Base-by-base conservation (phyloP, 2,797 vertebrate species). In the Rhinella marina region DNA sequence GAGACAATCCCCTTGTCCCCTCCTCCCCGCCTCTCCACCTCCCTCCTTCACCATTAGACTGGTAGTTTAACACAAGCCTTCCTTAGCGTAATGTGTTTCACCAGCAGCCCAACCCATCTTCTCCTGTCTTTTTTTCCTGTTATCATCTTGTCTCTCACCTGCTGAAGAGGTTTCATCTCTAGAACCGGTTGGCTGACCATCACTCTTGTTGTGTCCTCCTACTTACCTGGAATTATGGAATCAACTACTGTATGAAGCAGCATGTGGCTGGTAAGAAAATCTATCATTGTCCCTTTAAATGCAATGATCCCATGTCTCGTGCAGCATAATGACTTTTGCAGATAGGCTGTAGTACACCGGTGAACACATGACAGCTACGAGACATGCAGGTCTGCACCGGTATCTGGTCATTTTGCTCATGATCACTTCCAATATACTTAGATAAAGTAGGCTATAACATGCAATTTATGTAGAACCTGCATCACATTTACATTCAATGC, bases 1-100 rank as follows among this genome's bases (percentile, higher is more conserved):
- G 84, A 81, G 5, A 84, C 70, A 72, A 57, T 75, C 79, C 25
- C 85, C 41, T 57, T 76, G 23, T 25, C 76, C 81, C 87, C 87
- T 87, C 85, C 86, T 85, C 85, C 62, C 81, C 56, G 70, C 82
- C 78, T 88, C 86, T 73, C 81, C 62, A 66, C 76, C 78, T 64
- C 86, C 89, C 64, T 86, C 73, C 83, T 73, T 86, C 72, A 78
- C 84, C 84, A 89, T 89, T 86, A 89, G 72, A 89, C 80, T 89
- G 88, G 52, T 86, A 89, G 27, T 89, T 86, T 89, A 89, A 86
- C 80, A 89, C 80, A 79, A 89, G 84, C 88, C 84, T 86, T 78
- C 88, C 84, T 88, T 86, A 76, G 80, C 86, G 88, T 86, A 86
- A 86, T 86, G 88, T 83, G 54, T 83, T 77, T 86, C 84, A 78